Evolutionary conservation across 92 coral and sea anemone genomes (phyloP), one percentile per base, ranked within the genome.

Genomic region (Heteractis magnifica): DNA sequence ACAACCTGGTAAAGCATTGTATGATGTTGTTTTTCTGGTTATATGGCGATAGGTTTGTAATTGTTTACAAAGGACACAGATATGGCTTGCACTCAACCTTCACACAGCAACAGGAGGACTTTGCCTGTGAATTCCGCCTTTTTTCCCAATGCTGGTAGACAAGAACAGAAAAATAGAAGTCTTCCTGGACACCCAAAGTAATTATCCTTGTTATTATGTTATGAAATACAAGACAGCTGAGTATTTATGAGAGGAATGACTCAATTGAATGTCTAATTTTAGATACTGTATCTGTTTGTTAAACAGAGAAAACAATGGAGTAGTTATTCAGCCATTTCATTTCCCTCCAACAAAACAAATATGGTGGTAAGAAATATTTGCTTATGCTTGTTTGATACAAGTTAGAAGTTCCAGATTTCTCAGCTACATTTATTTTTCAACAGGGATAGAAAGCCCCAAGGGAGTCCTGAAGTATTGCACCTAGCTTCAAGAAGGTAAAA

Each of bases 381-480:
- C 9, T 34, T 18, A 23, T 34, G 52, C 26, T 74, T 34, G 2
- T 10, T 72, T 34, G 6, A 72, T 7, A 19, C 1, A 6, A 70
- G 10, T 23, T 34, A 0, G 14, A 72, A 34, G 20, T 10, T 34
- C 15, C 3, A 34, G 44, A 34, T 34, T 34, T 34, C 44, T 34
- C 44, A 34, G 44, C 44, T 34, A 34, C 44, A 34, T 34, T 34
- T 34, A 26, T 26, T 34, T 34, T 34, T 34, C 3, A 34, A 34
- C 3, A 94, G 98, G 98, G 91, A 95, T 84, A 89, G 97, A 80
- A 90, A 84, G 80, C 91, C 97, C 8, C 93, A 91, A 71, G 97
- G 98, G 12, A 84, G 84, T 6, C 59, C 87, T 58, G 98, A 95
- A 87, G 56, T 83, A 9, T 79, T 95, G 20, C 91, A 88, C 73